A percentile compares a stretch with the other conserved stretches of the same genome.
These are phyloP conservation scores for Aphelocoma californica DNA, from an alignment of 2,797 vertebrate species.

Conservation along the genomic window DNA sequence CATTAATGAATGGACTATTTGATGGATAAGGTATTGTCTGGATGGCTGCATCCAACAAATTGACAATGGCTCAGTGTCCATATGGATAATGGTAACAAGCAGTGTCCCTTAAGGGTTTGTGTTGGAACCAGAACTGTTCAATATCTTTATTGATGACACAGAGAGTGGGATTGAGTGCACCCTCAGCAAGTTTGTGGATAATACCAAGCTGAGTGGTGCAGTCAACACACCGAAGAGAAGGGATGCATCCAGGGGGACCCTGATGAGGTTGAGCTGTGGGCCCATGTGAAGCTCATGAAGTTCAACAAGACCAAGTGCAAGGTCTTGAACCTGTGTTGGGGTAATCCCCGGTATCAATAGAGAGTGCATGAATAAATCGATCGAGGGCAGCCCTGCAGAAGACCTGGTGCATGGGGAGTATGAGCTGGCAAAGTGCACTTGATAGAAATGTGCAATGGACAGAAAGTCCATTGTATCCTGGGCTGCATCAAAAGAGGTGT, in stretches of 20 bases:
- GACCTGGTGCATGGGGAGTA: not conserved
- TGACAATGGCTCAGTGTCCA: not conserved
- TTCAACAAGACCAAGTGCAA: not conserved
- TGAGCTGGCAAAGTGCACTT: not conserved
- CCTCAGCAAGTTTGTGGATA: not conserved
- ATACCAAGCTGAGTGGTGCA: not conserved
- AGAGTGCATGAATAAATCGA: not conserved
- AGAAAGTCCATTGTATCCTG: not conserved
- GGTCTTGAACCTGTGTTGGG: not conserved
- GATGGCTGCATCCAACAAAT: not conserved
- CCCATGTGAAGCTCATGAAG: not conserved
- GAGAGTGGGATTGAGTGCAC: not conserved
- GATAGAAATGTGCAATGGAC: not conserved
- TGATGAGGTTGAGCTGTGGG: not conserved
- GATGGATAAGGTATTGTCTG: not conserved
- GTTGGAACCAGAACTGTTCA: not conserved
- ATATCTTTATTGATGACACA: not conserved
- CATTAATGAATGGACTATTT: not conserved
- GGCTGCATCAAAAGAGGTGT: not conserved
- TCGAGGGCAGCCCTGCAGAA: not conserved
- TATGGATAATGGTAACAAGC: not conserved
- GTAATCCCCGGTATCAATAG: not conserved
- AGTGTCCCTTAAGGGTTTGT: accelerated
- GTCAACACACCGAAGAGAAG: not conserved
- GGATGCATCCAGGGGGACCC: not conserved